Evolutionary conservation across 2,888 invertebrate species (phyloP), one percentile per base, ranked within the genome.

Genomic region (Chrysomela aeneicollis): DNA sequence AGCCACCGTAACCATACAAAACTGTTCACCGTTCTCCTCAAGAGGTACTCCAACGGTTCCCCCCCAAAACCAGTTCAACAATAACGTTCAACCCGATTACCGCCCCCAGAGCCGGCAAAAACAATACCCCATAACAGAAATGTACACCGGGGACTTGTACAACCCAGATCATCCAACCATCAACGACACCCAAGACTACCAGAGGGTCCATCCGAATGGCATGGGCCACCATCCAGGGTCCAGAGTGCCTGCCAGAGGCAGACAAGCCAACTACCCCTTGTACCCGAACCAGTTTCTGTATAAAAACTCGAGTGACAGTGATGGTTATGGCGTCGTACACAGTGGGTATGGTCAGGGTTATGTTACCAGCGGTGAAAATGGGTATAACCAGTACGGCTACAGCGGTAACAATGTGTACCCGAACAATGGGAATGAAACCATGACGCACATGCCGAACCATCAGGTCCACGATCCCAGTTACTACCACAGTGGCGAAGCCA

Each of bases 21-120:
- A 87, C 62, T 86, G 87, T 78, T 87, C 87, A 2, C 86, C 87
- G 0, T 88, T 87, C 74, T 86, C 85, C 10, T 85, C 85, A 66
- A 82, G 87, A 77, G 87, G 85, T 64, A 78, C 80, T 78, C 84
- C 83, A 77, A 81, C 81, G 1, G 76, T 77, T 30, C 78, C 80
- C 63, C 80, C 80, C 64, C 77, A 78, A 32, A 80, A 80, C 66
- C 83, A 84, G 65, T 83, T 84, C 69, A 81, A 79, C 47, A 78
- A 80, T 68, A 77, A 76, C 53, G 77, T 74, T 58, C 81, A 81
- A 61, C 64, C 74, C 6, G 83, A 82, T 54, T 82, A 82, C 65
- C 66, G 81, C 67, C 51, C 73, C 6, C 80, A 79, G 70, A 75
- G 68, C 54, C 73, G 77, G 64, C 71, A 73, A 63, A 77, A 80